Conservation (phyloP, 2,113 vertebrate species). For the human region GRCh38 chr7:23877501-23878000, state of each 20-base stretch:
- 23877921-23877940: background rate
- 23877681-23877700: background rate
- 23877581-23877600: background rate
- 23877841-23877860: background rate
- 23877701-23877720: background rate
- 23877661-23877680: background rate
- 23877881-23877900: background rate
- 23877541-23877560: background rate
- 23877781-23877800: background rate
- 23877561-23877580: background rate
- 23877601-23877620: background rate
- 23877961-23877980: background rate
- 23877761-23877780: background rate
- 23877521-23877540: background rate
- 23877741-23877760: background rate
- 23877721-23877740: background rate
- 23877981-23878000: background rate
- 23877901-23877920: background rate
- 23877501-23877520: background rate
- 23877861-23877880: background rate
- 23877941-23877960: background rate
- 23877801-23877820: background rate
- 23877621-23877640: background rate
- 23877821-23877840: background rate
- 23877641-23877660: background rate